A percentile compares a stretch with the other conserved stretches of the same genome.
Conservation (phyloP, 2,888 invertebrate species). For the Subacronicta megacephala region DNA sequence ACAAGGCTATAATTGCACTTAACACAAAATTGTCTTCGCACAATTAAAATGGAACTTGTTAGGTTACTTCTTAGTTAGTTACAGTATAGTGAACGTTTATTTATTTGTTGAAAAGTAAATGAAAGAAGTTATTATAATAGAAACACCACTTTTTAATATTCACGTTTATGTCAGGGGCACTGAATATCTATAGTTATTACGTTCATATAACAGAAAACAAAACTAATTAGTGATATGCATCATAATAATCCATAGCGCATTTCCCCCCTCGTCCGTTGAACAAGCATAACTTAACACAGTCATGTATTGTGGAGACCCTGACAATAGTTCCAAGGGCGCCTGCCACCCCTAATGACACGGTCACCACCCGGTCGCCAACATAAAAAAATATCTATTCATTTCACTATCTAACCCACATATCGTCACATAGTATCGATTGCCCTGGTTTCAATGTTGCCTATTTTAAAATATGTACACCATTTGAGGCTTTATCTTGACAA, state of each 20-base stretch:
- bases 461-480: constrained; percentile 37
- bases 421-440: constrained; percentile 67
- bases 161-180: background rate
- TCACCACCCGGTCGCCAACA: constrained; percentile 38
- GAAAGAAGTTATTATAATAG: background rate
- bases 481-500: constrained; percentile 35
- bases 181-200: background rate
- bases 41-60: too few species aligned
- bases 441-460: constrained; percentile 61
- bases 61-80: too few species aligned
- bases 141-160: background rate
- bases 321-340: constrained; percentile 61
- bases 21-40: too few species aligned
- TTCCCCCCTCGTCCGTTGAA: constrained; percentile 31
- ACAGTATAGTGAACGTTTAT: background rate
- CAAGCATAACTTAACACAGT: constrained; percentile 18
- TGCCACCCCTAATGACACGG: constrained; percentile 60
- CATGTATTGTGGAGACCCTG: constrained; percentile 60
- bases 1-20: too few species aligned
- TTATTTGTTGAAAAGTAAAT: background rate
- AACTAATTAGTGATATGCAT: constrained; percentile 38
- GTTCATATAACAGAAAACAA: constrained; percentile 26
- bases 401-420: constrained; percentile 56
- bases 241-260: constrained; percentile 28
- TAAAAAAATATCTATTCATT: constrained; percentile 55